Percentiles rank a stretch among this genome's conserved stretches.
phyloP scores from a whole-genome alignment of 1,140 invertebrate genomes.

The Leptonema lineaticorne region DNA sequence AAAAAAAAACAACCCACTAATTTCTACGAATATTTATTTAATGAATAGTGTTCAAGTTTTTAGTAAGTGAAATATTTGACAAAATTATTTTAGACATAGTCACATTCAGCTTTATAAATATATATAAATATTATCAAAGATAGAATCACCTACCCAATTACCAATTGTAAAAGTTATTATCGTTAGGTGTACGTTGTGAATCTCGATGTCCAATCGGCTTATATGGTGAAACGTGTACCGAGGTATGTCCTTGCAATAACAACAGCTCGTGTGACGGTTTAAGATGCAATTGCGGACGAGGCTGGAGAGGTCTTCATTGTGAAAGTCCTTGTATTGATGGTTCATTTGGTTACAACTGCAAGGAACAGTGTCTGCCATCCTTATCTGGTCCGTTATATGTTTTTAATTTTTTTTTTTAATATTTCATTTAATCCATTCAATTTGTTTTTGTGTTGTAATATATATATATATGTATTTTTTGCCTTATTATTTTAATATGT shows the following conservation, averaged over 20 bases:
- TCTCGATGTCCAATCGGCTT: conserved; percentile 75
- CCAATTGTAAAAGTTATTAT: too few relatives aligned
- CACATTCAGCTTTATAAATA: too few relatives aligned
- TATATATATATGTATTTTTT: neutral
- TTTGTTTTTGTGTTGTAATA: neutral
- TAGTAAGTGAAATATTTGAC: too few relatives aligned
- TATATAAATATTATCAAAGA: too few relatives aligned
- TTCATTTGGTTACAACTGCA: conserved; percentile 79
- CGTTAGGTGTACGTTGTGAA: conserved; percentile 77
- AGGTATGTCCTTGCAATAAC: conserved; percentile 79
- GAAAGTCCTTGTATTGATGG: conserved; percentile 71
- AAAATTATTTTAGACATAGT: too few relatives aligned
- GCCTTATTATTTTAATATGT: too few relatives aligned
- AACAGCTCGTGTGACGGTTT: conserved; percentile 84
- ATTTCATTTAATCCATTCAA: neutral
- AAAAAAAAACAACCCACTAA: too few relatives aligned
- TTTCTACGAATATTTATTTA: too few relatives aligned
- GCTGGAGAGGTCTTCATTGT: conserved; percentile 81
- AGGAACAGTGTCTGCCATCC: conserved; percentile 71
- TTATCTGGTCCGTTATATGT: conserved; percentile 35
- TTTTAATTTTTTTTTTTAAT: conserved; percentile 27
- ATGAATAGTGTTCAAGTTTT: too few relatives aligned
- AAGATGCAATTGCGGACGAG: conserved; percentile 79
- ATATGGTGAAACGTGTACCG: conserved; percentile 77
- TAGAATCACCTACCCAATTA: too few relatives aligned